Evolutionary conservation across 2,113 vertebrate species (phyloP).

Genomic region (Megatriorchis doriae): DNA sequence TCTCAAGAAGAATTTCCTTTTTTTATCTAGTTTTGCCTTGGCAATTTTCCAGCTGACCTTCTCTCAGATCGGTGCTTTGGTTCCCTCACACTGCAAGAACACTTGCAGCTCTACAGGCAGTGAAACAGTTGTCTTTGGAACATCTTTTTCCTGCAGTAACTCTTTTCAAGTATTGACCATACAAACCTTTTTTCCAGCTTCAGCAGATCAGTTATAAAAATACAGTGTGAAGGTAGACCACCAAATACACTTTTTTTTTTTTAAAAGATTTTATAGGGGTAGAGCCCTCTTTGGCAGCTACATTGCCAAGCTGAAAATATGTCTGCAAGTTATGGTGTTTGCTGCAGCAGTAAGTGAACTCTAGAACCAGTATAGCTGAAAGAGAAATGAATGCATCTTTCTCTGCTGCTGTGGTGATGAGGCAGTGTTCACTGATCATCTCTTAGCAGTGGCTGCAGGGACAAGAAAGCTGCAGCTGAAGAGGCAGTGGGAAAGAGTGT

Average conservation of each 20-base stretch:
- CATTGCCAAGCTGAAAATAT: not conserved
- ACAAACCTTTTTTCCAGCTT: not conserved
- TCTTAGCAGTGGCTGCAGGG: not conserved
- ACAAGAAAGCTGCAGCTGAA: not conserved
- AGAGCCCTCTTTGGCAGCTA: not conserved
- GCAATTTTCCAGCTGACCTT: not conserved
- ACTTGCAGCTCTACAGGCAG: not conserved
- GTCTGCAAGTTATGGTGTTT: not conserved
- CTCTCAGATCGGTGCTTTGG: not conserved
- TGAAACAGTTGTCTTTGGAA: not conserved
- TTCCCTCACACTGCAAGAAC: not conserved
- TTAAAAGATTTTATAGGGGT: not conserved
- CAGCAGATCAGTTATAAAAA: not conserved
- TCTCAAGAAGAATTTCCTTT: not conserved
- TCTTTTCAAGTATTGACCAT: not conserved
- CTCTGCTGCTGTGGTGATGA: not conserved
- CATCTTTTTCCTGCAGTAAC: not conserved
- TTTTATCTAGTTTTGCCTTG: not conserved
- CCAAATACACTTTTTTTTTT: not conserved
- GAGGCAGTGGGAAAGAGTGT: not conserved
- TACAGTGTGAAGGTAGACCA: not conserved
- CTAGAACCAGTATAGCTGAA: not conserved
- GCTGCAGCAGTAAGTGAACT: not conserved
- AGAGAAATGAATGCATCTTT: not conserved
- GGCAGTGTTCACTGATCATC: not conserved